These are phyloP conservation scores for Pelmatolapia mariae DNA, from an alignment of 2,113 vertebrate genomes.

Conservation along the genomic window DNA sequence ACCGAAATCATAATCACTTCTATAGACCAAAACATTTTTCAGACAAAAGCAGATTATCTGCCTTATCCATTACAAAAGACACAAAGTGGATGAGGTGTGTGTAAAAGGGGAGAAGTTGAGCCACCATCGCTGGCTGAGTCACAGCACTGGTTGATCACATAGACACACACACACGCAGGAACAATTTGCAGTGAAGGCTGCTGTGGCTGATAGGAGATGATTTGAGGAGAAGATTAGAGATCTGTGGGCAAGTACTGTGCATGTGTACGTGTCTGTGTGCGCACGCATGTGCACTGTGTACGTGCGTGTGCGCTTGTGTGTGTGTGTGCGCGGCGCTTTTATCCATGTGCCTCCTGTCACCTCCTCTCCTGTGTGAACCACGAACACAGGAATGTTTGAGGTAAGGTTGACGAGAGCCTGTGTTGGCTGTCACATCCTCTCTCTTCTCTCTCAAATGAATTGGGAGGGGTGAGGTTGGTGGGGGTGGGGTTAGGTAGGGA, in stretches of 20 bases:
- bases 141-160: background rate
- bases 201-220: constrained; percentile 55
- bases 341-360: constrained; percentile 47
- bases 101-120: background rate
- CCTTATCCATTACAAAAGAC: background rate
- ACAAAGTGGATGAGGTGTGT: background rate
- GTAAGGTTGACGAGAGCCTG: constrained; percentile 40
- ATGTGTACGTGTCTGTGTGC: background rate
- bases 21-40: background rate
- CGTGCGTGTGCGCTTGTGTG: background rate
- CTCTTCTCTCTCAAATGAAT: constrained; percentile 43
- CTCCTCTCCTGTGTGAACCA: constrained; percentile 33
- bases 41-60: background rate
- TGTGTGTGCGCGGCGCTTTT: background rate
- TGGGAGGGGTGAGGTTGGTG: background rate
- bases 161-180: background rate
- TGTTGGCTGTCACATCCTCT: constrained; percentile 57
- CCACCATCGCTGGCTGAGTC: background rate
- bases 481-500: background rate
- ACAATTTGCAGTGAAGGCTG: constrained; percentile 59
- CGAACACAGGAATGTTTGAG: constrained; percentile 47
- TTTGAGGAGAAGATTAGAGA: constrained; percentile 55
- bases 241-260: background rate
- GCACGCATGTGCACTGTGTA: background rate
- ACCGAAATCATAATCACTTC: background rate